Conservation (phyloP, 1,140 invertebrate genomes). For the Stenopsyche tienmushanensis region DNA sequence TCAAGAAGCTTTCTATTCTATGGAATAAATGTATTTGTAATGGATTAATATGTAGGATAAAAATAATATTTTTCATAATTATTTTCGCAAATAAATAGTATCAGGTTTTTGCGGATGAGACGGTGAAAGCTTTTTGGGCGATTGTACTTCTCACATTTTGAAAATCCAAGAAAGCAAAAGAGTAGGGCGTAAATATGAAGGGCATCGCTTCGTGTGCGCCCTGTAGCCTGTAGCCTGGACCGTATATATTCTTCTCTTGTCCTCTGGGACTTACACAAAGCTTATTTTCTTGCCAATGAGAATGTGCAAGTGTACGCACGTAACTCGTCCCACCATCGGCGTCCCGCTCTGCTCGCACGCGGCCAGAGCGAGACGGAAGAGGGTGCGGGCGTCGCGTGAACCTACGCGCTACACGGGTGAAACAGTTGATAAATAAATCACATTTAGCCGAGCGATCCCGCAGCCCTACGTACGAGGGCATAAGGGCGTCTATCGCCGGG, state of each 20-base stretch:
- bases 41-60: too few species aligned
- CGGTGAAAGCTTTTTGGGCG: too few species aligned
- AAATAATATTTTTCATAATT: too few species aligned
- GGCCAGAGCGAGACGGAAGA: conserved; percentile 21
- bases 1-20: too few species aligned
- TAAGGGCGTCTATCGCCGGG: conserved; percentile 22
- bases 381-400: conserved; percentile 12
- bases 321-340: neutral
- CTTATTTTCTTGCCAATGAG: conserved; percentile 42
- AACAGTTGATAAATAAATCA: conserved; percentile 41
- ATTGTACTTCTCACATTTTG: too few species aligned
- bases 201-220: conserved; percentile 1
- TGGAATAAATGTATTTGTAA: too few species aligned
- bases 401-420: conserved; percentile 10
- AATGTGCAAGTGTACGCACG: conserved; percentile 29
- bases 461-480: conserved; percentile 10
- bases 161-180: too few species aligned
- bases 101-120: too few species aligned
- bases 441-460: conserved; percentile 34
- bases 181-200: too few species aligned
- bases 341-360: neutral
- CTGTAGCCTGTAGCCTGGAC: conserved; percentile 9
- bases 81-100: too few species aligned
- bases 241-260: conserved; percentile 28
- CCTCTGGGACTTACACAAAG: conserved; percentile 33